These are phyloP conservation scores for Exephanes ischioxanthus DNA, from an alignment of 2,888 invertebrate genomes.

Conservation along the genomic window DNA sequence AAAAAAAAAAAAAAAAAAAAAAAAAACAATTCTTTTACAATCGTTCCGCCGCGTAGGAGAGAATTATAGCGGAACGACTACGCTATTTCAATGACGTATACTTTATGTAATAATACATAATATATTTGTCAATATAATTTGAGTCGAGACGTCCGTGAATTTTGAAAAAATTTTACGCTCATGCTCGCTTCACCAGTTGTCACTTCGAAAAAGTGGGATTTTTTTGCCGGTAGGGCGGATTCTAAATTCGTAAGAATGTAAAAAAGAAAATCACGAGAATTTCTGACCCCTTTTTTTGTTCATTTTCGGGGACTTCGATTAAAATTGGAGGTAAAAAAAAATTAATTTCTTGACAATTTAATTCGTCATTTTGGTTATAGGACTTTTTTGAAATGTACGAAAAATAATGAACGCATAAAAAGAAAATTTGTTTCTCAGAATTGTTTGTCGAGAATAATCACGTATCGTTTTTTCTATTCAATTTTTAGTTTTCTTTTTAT, in stretches of 20 bases:
- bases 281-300: no score
- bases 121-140: background rate
- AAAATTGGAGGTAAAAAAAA: no score
- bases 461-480: no score
- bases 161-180: background rate
- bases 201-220: conserved; percentile 2
- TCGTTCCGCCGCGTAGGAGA: background rate
- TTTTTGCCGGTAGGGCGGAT: background rate
- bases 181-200: background rate
- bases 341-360: no score
- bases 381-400: no score
- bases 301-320: no score
- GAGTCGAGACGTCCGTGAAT: conserved; percentile 7
- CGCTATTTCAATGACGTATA: conserved; percentile 7
- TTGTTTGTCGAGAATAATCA: no score
- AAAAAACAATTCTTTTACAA: conserved; percentile 1
- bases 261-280: background rate
- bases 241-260: background rate
- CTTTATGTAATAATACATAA: conserved; percentile 4
- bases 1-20: conserved; percentile 60
- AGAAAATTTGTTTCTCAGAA: no score
- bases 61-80: conserved; percentile 1
- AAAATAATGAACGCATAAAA: no score
- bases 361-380: no score
- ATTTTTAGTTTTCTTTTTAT: no score